Evolutionary conservation across 2,797 vertebrate genomes (phyloP).

Genomic region (Alca torda): DNA sequence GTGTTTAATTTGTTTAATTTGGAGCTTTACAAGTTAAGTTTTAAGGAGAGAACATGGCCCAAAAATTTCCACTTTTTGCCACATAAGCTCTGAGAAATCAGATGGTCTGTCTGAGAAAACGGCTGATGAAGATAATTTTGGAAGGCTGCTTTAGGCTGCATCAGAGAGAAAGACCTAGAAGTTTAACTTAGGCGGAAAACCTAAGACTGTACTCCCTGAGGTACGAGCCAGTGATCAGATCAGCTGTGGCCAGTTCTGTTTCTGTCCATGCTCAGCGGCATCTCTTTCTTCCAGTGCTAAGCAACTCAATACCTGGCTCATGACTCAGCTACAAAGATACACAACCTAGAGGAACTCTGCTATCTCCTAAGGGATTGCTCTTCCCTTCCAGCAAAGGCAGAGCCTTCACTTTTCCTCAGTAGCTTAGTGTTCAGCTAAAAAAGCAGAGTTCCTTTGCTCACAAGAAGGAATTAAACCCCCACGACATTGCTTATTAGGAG

Average conservation of each 20-base stretch:
- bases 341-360: background rate
- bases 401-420: background rate
- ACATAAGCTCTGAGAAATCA: background rate
- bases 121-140: background rate
- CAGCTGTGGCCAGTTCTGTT: background rate
- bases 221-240: background rate
- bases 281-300: background rate
- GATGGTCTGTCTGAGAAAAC: background rate
- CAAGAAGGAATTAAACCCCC: background rate
- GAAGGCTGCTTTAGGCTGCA: background rate
- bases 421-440: background rate
- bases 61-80: background rate
- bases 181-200: background rate
- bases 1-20: background rate
- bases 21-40: background rate
- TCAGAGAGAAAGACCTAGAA: background rate
- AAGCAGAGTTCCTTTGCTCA: background rate
- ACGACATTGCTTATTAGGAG: background rate
- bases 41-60: background rate
- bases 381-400: background rate
- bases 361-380: background rate
- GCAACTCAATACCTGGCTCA: background rate
- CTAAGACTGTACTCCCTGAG: background rate
- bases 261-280: background rate
- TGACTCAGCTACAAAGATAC: background rate